Evolutionary conservation across 37 sponge, comb jelly and placozoan species (phyloP).

Genomic region (Theonella swinhoei): DNA sequence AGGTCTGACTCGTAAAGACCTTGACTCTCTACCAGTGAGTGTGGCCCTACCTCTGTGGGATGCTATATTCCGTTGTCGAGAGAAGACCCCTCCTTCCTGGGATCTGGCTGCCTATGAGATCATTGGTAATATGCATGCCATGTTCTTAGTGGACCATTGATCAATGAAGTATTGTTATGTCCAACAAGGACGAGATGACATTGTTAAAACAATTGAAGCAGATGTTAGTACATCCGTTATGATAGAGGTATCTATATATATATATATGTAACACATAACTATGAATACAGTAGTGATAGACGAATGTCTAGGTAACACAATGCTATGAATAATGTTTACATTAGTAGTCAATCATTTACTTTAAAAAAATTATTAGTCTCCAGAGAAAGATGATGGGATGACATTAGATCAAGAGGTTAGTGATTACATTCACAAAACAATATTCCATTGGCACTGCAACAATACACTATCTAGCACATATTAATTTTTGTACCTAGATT

Average conservation of each 20-base stretch:
- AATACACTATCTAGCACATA: neutral
- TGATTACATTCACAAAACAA: neutral
- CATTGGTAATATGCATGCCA: conserved; percentile 45
- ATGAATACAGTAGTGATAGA: too few relatives aligned
- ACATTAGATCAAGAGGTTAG: conserved; percentile 55
- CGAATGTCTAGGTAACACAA: too few relatives aligned
- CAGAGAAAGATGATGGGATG: conserved; percentile 54
- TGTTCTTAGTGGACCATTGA: neutral
- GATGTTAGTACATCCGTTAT: neutral
- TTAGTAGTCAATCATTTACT: too few relatives aligned
- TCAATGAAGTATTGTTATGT: neutral
- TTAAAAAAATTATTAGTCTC: neutral
- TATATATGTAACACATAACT: too few relatives aligned
- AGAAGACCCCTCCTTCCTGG: conserved; percentile 64
- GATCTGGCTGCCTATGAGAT: conserved; percentile 44
- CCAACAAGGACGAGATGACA: neutral
- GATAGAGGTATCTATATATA: neutral
- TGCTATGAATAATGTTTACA: too few relatives aligned
- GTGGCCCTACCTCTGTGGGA: conserved; percentile 68
- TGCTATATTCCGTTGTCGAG: conserved; percentile 53
- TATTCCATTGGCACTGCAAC: neutral
- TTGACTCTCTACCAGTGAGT: conserved; percentile 68
- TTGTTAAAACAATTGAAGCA: neutral
- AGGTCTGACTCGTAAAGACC: conserved; percentile 37
- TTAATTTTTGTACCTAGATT: conserved; percentile 16